These are phyloP conservation scores for Lepidurus apus DNA, from an alignment of 1,140 invertebrate genomes.

Conservation along the genomic window DNA sequence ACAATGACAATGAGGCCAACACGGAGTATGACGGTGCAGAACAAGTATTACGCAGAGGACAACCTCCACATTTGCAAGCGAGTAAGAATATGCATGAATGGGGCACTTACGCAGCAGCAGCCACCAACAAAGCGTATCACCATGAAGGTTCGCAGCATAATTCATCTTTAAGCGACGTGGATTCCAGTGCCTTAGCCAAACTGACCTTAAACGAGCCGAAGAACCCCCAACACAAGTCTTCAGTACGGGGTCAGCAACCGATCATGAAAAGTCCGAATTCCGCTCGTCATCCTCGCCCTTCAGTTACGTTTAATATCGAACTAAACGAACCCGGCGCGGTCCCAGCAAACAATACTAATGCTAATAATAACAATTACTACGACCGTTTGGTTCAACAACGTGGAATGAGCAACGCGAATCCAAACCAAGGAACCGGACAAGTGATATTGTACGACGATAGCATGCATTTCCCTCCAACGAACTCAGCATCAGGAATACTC, in stretches of 20 bases:
- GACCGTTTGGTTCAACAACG: not conserved
- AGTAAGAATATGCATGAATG: constrained; percentile 32
- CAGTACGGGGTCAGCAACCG: not conserved
- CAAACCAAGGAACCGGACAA: not conserved
- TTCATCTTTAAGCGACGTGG: constrained; percentile 28
- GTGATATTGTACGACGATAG: constrained; percentile 33
- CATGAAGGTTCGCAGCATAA: constrained; percentile 23
- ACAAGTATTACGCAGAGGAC: constrained; percentile 27
- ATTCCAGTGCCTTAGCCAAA: constrained; percentile 30
- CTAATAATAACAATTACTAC: not conserved
- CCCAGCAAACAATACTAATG: constrained; percentile 21
- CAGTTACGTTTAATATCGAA: constrained; percentile 32
- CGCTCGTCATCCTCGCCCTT: constrained; percentile 28
- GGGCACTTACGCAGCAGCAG: constrained; percentile 30
- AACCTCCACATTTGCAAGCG: constrained; percentile 30
- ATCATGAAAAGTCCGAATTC: constrained; percentile 28
- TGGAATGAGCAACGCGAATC: not conserved
- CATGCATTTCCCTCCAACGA: constrained; percentile 31
- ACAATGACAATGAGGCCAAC: constrained; percentile 32
- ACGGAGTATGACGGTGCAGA: constrained; percentile 32
- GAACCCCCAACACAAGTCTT: not conserved
- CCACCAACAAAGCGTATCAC: constrained; percentile 6
- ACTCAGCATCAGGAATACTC: not conserved
- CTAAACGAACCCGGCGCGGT: constrained; percentile 28
- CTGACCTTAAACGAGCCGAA: constrained; percentile 19